phyloP scores from a whole-genome alignment of 2,797 vertebrate genomes.

The Bovichtus variegatus region DNA sequence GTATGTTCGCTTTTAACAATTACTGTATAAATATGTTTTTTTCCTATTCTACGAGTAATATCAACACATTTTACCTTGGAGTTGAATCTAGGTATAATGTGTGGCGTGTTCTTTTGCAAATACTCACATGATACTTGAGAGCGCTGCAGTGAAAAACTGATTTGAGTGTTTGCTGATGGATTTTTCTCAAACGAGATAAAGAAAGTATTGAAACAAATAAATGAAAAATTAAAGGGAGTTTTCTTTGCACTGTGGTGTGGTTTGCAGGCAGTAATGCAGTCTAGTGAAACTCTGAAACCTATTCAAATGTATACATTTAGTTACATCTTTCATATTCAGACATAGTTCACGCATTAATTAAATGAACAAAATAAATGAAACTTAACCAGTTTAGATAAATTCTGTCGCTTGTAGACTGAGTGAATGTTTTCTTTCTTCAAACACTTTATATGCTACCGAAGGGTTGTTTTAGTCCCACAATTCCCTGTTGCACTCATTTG shows the following conservation, averaged over 20 bases:
- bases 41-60: neutral
- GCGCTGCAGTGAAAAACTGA: neutral
- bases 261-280: no score
- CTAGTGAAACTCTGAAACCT: conserved; percentile 32
- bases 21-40: neutral
- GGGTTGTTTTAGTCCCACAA: neutral
- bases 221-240: conserved; percentile 4
- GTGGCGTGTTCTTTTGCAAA: neutral
- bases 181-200: conserved; percentile 15
- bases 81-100: conserved; percentile 4
- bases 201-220: conserved; percentile 13
- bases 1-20: neutral
- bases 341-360: neutral
- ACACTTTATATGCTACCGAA: no score
- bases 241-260: conserved; percentile 13
- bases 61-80: neutral
- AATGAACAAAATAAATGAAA: neutral
- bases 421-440: neutral
- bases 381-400: neutral
- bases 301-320: neutral
- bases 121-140: neutral
- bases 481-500: no score
- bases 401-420: neutral
- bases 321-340: neutral
- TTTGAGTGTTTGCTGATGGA: neutral